Base-by-base conservation (phyloP, 2,113 vertebrate genomes). In the Paradisaea rubra region DNA sequence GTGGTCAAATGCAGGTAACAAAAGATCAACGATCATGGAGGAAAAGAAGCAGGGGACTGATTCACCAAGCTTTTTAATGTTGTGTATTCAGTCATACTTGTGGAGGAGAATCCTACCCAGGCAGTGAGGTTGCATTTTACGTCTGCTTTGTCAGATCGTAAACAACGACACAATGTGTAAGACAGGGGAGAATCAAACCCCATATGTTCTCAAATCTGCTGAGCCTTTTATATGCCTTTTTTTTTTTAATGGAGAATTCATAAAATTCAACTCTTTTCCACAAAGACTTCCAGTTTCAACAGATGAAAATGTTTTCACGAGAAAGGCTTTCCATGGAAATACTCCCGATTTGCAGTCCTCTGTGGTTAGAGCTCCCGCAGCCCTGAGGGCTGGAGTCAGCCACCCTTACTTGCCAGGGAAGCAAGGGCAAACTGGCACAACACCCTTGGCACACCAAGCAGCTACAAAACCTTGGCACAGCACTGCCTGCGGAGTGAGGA, bases 121-220 rank as follows among this genome's bases (percentile, higher is more conserved):
- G 78, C 65, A 85, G 65, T 5, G 27, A 89, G 73, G 65, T 14
- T 93, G 65, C 69, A 45, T 88, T 89, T 95, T 82, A 81, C n/a
- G 10, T 94, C 88, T 85, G 56, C 71, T 65, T 93, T 94, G 86
- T 66, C 71, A 92, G 68, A 94, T 59, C 3, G 2, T 90, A 95
- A 92, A 89, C 84, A 97, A 88, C 0, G 0, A 42, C 61, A 81
- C 57, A 85, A 92, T 0, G 66, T 89, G 89, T 64, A 94, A 96
- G 86, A 93, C 91, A 94, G 81, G 21, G 53, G 41, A 89, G 89
- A 92, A 87, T 76, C 61, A 92, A 88, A 71, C 25, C 53, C 83
- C 86, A 71, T 93, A 81, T 95, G 94, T 61, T 97, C 78, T 93
- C 66, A 94, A 85, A 94, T 81, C 86, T 93, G 89, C 89, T 42